phyloP scores from a whole-genome alignment of 2,888 invertebrate species.

The Rhamnusium bicolor region DNA sequence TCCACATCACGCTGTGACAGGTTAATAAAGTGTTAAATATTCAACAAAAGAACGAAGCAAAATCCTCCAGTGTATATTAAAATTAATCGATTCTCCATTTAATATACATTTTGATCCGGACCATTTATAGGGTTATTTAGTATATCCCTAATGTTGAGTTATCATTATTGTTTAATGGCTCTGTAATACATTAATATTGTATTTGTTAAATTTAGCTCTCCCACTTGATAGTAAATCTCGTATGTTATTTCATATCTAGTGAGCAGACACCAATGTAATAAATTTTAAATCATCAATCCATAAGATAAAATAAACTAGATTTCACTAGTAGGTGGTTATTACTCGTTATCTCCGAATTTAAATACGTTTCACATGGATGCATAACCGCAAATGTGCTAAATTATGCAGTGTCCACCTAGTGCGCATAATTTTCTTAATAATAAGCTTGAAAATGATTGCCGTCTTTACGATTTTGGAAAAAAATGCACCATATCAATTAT shows the following conservation, averaged over 20 bases:
- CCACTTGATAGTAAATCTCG: not conserved
- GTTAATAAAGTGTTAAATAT: constrained; percentile 35
- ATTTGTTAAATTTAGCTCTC: not conserved
- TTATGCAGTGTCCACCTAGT: no score
- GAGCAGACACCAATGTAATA: not conserved
- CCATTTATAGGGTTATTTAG: not conserved
- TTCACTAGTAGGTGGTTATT: no score
- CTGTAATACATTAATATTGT: not conserved
- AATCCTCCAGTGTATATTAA: not conserved
- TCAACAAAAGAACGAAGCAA: constrained; percentile 21
- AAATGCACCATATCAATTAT: no score
- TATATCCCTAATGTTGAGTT: not conserved
- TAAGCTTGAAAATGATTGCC: no score
- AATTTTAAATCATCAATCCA: not conserved
- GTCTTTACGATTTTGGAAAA: no score
- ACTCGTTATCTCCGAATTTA: no score
- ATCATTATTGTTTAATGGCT: not conserved
- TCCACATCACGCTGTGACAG: constrained; percentile 31
- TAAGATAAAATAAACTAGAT: no score
- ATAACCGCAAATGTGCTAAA: no score
- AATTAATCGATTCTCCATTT: constrained; percentile 4
- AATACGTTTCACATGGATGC: no score
- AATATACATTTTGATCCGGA: not conserved
- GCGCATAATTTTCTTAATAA: no score
- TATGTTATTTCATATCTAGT: not conserved